Evolutionary conservation across 2,888 invertebrate genomes (phyloP).

Genomic region (Anticlea derivata): DNA sequence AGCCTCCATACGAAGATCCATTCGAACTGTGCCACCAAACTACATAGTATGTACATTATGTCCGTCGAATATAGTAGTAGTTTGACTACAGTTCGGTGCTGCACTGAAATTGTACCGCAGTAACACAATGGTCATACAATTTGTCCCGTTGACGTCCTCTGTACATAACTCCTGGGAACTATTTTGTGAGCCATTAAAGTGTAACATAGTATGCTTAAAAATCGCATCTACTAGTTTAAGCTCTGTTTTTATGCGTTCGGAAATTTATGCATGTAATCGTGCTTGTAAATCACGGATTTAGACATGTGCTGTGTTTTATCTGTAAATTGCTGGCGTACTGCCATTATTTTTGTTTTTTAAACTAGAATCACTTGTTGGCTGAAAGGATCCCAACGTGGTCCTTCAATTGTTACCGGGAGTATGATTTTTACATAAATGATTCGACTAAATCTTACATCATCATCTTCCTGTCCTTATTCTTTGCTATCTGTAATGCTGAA

Average conservation of each 20-base stretch:
- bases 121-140: conserved; percentile 65
- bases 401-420: too few relatives aligned
- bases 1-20: background rate
- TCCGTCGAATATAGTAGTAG: conserved; percentile 3
- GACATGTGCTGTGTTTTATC: conserved; percentile 1
- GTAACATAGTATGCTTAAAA: conserved; percentile 43
- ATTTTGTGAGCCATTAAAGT: conserved; percentile 63
- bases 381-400: too few relatives aligned
- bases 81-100: conserved; percentile 44
- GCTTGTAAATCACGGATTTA: conserved; percentile 10
- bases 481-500: too few relatives aligned
- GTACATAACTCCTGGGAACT: conserved; percentile 62
- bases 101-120: conserved; percentile 50
- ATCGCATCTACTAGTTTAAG: conserved; percentile 19
- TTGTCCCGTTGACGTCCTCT: conserved; percentile 63
- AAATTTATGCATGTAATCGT: conserved; percentile 14
- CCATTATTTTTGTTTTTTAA: background rate
- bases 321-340: background rate
- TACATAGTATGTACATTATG: background rate
- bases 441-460: too few relatives aligned
- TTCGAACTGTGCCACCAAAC: background rate
- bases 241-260: conserved; percentile 13
- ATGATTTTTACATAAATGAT: too few relatives aligned
- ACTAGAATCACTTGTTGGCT: too few relatives aligned
- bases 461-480: too few relatives aligned